Base-by-base conservation (phyloP, 2,888 invertebrate species). In the Smittia aterrima region DNA sequence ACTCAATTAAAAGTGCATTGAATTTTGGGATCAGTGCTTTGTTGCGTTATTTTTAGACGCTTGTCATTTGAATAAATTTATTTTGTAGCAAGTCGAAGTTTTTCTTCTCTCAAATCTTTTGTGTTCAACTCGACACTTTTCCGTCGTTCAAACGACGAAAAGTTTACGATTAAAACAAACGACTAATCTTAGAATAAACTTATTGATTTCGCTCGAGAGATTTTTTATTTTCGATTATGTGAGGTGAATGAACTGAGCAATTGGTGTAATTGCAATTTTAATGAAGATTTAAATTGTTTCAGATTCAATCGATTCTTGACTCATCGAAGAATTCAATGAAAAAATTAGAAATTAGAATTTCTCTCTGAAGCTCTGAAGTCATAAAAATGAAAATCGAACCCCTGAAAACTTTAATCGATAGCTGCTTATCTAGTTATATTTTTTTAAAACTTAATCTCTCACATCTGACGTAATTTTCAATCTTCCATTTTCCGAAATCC, bases 1-100 rank as follows among this genome's bases (percentile, higher is more conserved):
- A 54, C 70, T 70, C 70, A 70, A 70, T 70, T 70, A 70, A 70
- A 70, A 70, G 70, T 53, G 70, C 70, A 70, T 70, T 70, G 70
- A 70, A 70, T 70, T 70, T 25, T 54, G 22, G 18, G 40, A 22
- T 67, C 16, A 58, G 20, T 20, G 9, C 9, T 58, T 58, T 58
- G 67, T 41, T 70, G 16, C 16, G 47, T 54, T 70, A 66, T 22
- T 66, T 66, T 53, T 70, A 41, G 32, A 25, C 3, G 32, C 9
- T 27, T 13, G 11, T n/a, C 9, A 64, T 25, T 27, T 11, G 24
- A 13, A 58, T 22, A 18, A 13, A 58, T 70, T 53, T 70, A 70
- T 70, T 54, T 70, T 54, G 58, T 22, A 58, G 9, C 58, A 58
- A 18, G 22, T 40, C 41, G 20, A n/a, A 32, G 25, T 66, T 66